Evolutionary conservation across 2,113 vertebrate genomes (phyloP).

Genomic region (Coryphaenoides rupestris): DNA sequence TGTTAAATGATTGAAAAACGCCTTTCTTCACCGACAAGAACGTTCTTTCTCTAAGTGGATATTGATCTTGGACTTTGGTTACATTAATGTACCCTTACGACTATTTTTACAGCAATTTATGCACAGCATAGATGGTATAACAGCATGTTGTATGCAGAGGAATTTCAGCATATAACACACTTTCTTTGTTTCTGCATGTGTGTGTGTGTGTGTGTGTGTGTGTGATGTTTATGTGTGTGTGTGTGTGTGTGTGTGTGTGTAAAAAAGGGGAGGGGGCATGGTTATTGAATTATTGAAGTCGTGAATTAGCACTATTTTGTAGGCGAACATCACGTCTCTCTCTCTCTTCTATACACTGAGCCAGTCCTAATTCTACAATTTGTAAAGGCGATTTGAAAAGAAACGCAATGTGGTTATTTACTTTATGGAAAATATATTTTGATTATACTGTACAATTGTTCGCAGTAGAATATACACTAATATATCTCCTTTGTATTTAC

Average conservation of each 20-base stretch:
- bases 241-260: slow-evolving; percentile 14
- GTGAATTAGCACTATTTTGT: slow-evolving; percentile 46
- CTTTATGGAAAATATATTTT: slow-evolving; percentile 18
- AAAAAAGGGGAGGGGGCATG: too few species aligned
- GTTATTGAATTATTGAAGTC: slow-evolving; percentile 45
- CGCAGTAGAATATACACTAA: slow-evolving; percentile 44
- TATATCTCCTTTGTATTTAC: neutral
- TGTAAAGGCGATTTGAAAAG: slow-evolving; percentile 22
- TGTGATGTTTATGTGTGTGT: neutral
- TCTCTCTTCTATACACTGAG: slow-evolving; percentile 46
- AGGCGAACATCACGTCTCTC: slow-evolving; percentile 32
- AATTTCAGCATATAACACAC: slow-evolving; percentile 27
- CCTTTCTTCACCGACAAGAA: slow-evolving; percentile 38
- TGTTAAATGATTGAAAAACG: slow-evolving; percentile 51
- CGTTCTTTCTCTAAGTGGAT: slow-evolving; percentile 26
- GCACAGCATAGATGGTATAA: slow-evolving; percentile 8
- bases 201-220: slow-evolving; percentile 19
- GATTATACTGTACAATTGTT: slow-evolving; percentile 27
- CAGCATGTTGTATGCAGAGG: neutral
- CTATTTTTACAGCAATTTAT: neutral
- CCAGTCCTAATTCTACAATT: slow-evolving; percentile 11
- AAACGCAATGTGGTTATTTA: slow-evolving; percentile 18
- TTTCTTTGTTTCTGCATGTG: slow-evolving; percentile 18
- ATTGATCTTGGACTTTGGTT: slow-evolving; percentile 24
- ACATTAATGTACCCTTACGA: slow-evolving; percentile 15